phyloP scores from a whole-genome alignment of 2,797 vertebrate species.

The Melanotaenia boesemani region DNA sequence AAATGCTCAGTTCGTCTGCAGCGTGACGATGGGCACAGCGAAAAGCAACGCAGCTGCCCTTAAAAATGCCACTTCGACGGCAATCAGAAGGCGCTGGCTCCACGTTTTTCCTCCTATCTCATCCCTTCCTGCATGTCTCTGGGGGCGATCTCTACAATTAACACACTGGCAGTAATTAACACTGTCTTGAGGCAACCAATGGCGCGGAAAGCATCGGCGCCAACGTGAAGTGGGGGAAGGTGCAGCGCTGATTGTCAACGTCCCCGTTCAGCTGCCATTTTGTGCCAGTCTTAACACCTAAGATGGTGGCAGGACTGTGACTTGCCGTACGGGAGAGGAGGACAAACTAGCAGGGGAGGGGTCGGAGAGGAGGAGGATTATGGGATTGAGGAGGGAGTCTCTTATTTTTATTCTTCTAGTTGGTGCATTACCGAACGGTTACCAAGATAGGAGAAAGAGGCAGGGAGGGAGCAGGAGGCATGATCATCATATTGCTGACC shows the following conservation, averaged over 20 bases:
- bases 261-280: conserved; percentile 81
- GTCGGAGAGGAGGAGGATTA: conserved; percentile 74
- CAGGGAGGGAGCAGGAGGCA: conserved; percentile 50
- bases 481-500: conserved; percentile 69
- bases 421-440: conserved; percentile 59
- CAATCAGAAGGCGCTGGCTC: conserved; percentile 58
- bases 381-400: conserved; percentile 77
- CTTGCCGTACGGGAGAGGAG: conserved; percentile 76
- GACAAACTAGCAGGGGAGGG: conserved; percentile 79
- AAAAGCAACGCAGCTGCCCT: conserved; percentile 71
- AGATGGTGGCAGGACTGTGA: conserved; percentile 85
- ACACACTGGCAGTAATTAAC: conserved; percentile 84
- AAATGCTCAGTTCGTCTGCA: conserved; percentile 62
- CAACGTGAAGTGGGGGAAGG: conserved; percentile 70
- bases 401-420: conserved; percentile 71
- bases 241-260: conserved; percentile 55
- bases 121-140: conserved; percentile 67
- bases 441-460: conserved; percentile 45
- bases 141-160: conserved; percentile 80
- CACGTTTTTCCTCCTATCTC: conserved; percentile 71
- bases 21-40: conserved; percentile 42
- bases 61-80: conserved; percentile 76
- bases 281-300: conserved; percentile 83
- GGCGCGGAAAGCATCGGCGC: conserved; percentile 69
- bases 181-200: conserved; percentile 78